Percentiles rank a stretch among this genome's conserved stretches.
Evolutionary conservation across 2,113 vertebrate genomes (phyloP).

Genomic region (Rhinoderma darwinii): DNA sequence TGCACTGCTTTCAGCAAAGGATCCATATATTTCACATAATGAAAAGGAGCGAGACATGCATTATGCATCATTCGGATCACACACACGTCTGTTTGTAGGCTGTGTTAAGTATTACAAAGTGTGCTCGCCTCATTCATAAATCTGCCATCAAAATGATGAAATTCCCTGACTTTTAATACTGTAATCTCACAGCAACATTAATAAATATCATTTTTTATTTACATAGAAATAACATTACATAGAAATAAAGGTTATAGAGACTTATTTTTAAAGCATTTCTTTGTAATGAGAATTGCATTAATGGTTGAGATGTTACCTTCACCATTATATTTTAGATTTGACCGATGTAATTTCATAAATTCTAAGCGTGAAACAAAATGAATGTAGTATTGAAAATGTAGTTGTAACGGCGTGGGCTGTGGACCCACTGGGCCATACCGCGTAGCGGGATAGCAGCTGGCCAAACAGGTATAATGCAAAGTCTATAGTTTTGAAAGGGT

Average conservation of each 20-base stretch:
- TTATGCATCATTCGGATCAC: constrained; percentile 51
- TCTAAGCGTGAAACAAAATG: not conserved
- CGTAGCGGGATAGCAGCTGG: no score
- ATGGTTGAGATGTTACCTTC: not conserved
- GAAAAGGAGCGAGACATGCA: constrained; percentile 50
- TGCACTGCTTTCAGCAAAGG: constrained; percentile 11
- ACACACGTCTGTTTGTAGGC: constrained; percentile 36
- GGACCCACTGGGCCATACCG: no score
- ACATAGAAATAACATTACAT: not conserved
- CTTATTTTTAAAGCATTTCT: not conserved
- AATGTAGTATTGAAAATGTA: not conserved
- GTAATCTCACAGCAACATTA: constrained; percentile 37
- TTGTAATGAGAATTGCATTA: not conserved
- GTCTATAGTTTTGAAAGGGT: no score
- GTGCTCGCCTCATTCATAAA: constrained; percentile 41
- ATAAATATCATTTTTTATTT: not conserved
- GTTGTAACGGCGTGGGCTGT: no score
- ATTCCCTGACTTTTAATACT: constrained; percentile 44
- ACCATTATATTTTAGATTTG: not conserved
- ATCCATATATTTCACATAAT: constrained; percentile 55
- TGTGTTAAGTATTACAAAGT: constrained; percentile 50
- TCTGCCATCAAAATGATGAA: constrained; percentile 45
- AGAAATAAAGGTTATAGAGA: not conserved
- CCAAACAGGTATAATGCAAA: no score
- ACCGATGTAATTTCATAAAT: not conserved